Conservation (phyloP, 1,140 invertebrate genomes). For the Oryctes rhinoceros region DNA sequence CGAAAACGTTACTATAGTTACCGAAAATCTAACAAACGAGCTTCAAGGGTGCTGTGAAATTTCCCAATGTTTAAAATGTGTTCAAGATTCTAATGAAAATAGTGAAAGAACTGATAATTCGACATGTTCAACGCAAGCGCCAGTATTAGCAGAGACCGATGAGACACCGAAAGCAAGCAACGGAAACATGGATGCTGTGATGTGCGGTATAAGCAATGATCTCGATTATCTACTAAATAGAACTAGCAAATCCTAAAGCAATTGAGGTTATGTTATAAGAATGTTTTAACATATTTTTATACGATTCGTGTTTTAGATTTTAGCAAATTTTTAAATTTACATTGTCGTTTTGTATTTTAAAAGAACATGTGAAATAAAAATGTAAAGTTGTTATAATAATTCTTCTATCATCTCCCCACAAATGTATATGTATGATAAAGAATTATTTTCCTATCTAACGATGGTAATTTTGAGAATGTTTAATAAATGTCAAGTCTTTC, state of each 20-base stretch:
- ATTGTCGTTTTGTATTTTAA: conserved; percentile 2
- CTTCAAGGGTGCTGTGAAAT: background rate
- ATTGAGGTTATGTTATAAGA: background rate
- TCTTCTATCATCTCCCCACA: too few relatives aligned
- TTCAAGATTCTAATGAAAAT: background rate
- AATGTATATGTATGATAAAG: too few relatives aligned
- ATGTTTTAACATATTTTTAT: conserved; percentile 21
- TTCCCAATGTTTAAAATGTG: background rate
- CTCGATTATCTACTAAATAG: conserved; percentile 39
- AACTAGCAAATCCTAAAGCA: background rate
- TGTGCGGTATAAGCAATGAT: conserved; percentile 39
- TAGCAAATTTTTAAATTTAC: background rate
- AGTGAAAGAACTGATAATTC: background rate
- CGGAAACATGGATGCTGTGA: conserved; percentile 38
- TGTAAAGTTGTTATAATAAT: background rate
- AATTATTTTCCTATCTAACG: too few relatives aligned
- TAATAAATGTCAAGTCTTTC: too few relatives aligned
- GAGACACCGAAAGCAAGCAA: background rate
- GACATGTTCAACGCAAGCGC: background rate
- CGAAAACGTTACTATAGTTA: background rate
- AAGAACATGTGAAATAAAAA: background rate
- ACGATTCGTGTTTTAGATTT: conserved; percentile 4
- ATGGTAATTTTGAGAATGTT: too few relatives aligned
- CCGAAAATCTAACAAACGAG: background rate
- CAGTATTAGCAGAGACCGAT: background rate